Evolutionary conservation across 2,888 invertebrate species (phyloP).

Genomic region (Odontocolon sp.): DNA sequence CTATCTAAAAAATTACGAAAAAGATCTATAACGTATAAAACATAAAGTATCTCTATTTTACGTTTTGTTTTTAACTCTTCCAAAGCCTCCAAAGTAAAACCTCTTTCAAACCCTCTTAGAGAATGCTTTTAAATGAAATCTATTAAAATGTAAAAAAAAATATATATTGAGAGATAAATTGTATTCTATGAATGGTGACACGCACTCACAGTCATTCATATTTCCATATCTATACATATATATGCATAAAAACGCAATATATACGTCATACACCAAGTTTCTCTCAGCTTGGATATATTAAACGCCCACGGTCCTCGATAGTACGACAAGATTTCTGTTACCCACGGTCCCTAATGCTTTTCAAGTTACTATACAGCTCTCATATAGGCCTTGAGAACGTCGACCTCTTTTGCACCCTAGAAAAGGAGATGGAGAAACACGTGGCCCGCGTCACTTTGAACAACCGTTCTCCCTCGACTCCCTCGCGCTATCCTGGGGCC

Average conservation of each 20-base stretch:
- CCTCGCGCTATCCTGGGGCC: conserved; percentile 30
- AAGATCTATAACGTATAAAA: too few species aligned
- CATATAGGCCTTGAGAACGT: conserved; percentile 10
- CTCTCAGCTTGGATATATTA: conserved; percentile 26
- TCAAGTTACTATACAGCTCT: not conserved
- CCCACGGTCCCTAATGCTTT: conserved; percentile 35
- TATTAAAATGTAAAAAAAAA: not conserved
- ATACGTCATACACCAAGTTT: conserved; percentile 32
- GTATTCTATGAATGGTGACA: not conserved
- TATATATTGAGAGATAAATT: conserved; percentile 4
- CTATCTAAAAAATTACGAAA: not conserved
- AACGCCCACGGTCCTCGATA: conserved; percentile 40
- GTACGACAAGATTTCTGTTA: conserved; percentile 29
- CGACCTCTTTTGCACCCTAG: conserved; percentile 43
- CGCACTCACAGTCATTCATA: conserved; percentile 35
- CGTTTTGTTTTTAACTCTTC: too few species aligned
- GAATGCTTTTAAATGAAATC: not conserved
- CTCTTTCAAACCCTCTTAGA: too few species aligned
- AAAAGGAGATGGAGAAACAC: conserved; percentile 48
- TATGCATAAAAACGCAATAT: conserved; percentile 33
- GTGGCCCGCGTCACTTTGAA: conserved; percentile 61
- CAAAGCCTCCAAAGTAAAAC: too few species aligned
- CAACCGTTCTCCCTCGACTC: conserved; percentile 55
- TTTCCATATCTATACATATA: conserved; percentile 19
- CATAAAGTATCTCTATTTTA: too few species aligned